phyloP scores from a whole-genome alignment of 2,888 invertebrate genomes.

The Spicauda simplicius region DNA sequence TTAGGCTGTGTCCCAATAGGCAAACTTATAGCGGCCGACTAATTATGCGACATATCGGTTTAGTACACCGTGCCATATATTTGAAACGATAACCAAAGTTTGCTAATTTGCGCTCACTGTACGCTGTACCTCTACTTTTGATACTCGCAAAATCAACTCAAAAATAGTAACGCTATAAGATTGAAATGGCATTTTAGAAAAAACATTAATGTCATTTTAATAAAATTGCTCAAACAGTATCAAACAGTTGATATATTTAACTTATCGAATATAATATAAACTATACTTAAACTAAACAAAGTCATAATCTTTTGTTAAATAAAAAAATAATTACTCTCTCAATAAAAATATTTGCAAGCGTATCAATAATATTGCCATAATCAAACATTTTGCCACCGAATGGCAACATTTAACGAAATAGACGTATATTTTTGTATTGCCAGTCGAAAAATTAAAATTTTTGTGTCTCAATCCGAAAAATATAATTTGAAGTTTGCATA shows the following conservation, averaged over 20 bases:
- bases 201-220: not conserved
- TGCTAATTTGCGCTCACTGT: no score
- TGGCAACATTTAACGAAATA: conserved; percentile 8
- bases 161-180: no score
- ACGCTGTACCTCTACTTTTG: no score
- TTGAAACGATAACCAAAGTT: no score
- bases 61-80: no score
- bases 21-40: no score
- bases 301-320: conserved; percentile 43
- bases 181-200: no score
- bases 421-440: conserved; percentile 13
- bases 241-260: not conserved
- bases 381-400: conserved; percentile 7
- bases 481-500: not conserved
- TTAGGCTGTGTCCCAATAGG: no score
- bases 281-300: conserved; percentile 39
- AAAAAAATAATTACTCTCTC: conserved; percentile 41
- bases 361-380: conserved; percentile 47
- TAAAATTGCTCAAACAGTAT: conserved; percentile 19
- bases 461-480: not conserved
- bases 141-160: no score
- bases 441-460: not conserved
- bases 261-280: conserved; percentile 27
- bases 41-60: no score
- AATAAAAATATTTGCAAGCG: conserved; percentile 44